Evolutionary conservation across 2,888 invertebrate species (phyloP).

Genomic region (Eudasyphora cyanicolor): DNA sequence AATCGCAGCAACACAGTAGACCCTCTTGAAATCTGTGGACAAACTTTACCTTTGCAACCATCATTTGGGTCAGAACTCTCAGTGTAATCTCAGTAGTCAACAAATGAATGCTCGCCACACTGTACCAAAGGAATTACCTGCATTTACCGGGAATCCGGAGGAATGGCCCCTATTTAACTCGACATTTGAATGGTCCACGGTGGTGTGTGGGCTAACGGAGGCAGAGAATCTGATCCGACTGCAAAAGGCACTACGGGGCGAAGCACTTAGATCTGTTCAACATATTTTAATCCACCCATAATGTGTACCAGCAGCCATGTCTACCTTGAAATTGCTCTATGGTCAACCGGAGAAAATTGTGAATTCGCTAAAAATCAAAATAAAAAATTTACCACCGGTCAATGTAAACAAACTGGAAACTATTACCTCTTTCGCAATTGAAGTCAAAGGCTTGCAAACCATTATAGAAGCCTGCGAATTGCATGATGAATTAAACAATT

Average conservation of each 20-base stretch:
- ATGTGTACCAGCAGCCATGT: conserved; percentile 22
- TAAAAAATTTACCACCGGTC: neutral
- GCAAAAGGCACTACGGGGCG: conserved; percentile 8
- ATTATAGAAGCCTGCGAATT: conserved; percentile 10
- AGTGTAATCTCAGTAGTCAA: neutral
- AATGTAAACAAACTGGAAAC: conserved; percentile 5
- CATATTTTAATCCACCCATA: conserved; percentile 34
- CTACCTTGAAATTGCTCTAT: conserved; percentile 19
- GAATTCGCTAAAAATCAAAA: neutral
- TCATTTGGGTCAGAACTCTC: neutral
- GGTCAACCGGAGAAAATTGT: conserved; percentile 15
- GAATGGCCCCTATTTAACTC: conserved; percentile 42
- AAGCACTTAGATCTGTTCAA: conserved; percentile 18
- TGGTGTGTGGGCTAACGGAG: conserved; percentile 42
- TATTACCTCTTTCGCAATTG: conserved; percentile 5
- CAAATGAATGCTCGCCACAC: conserved; percentile 19
- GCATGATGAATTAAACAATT: neutral
- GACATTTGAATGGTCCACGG: conserved; percentile 56
- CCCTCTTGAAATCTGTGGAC: neutral
- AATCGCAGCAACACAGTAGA: neutral
- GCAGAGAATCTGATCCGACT: neutral
- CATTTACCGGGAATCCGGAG: neutral
- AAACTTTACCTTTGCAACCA: neutral
- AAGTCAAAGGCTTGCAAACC: conserved; percentile 14
- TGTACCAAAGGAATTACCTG: conserved; percentile 27